Base-by-base conservation (phyloP, 2,797 vertebrate species). In the Lates japonicus region DNA sequence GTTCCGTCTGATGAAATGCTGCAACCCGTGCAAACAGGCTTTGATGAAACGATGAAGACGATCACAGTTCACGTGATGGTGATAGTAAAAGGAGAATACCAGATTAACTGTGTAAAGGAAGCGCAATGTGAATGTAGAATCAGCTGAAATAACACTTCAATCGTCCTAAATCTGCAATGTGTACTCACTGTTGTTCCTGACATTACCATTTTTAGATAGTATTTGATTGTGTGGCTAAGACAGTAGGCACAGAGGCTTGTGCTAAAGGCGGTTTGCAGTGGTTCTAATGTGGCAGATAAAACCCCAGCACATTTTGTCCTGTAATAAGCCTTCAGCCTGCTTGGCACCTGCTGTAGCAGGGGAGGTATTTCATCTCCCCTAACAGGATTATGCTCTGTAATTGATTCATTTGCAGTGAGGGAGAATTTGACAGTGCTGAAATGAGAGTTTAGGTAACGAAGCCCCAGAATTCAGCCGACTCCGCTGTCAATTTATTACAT, bases 351-450 rank as follows among this genome's bases (percentile, higher is more conserved):
- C 95, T n/a, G n/a, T n/a, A n/a, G n/a, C 95, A 97, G 92, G 96
- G 95, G 95, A 96, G 96, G 96, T 96, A 96, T 97, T 97, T 96
- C 96, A 97, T 96, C 96, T 96, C 96, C 97, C 95, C 96, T 97
- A 98, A 98, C 97, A 96, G 97, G 97, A 98, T 98, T 98, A 98
- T 94, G 96, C 95, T 96, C 97, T 95, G 96, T 97, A 97, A 98
- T 98, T 97, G 97, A 98, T 97, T 97, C 96, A 95, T 97, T 96
- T 96, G 96, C 90, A 81, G 90, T 93, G 95, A 90, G 96, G 95
- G 96, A 95, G 96, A 96, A n/a, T n/a, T n/a, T 95, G 96, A 96
- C 96, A 96, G 95, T 88, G 93, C 96, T 96, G 95, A 97, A 96
- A 67, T 94, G 95, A 91, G 96, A 96, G 96, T 97, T 97, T 97